Base-by-base conservation (phyloP, 1,140 invertebrate genomes). In the Catajapyx aquilonaris region DNA sequence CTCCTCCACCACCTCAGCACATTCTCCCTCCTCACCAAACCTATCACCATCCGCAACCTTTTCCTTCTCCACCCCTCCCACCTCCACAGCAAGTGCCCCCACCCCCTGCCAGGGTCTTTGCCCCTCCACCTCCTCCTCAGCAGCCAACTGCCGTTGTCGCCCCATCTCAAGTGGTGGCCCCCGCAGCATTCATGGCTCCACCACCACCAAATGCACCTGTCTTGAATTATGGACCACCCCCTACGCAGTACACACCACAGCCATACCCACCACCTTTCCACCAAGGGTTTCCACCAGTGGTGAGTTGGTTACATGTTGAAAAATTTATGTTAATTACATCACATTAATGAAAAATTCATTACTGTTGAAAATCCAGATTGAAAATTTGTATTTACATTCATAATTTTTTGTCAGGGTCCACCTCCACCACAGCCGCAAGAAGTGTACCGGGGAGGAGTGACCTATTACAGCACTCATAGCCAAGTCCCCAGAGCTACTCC, bases 381-480 rank as follows among this genome's bases (percentile, higher is more conserved):
- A 28, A 28, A 28, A n/a, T n/a, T 10, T 28, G 25, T 35, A 11
- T 7, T 7, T 16, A 34, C 11, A 7, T 7, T 10, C 32, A 18
- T 36, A 18, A 23, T 22, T 4, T 36, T 36, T 36, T 36, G 16
- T 11, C 5, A 52, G 32, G 50, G 51, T 35, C 50, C 49, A 10
- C 54, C 57, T 20, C 33, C 41, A 16, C 54, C 54, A 17, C 62
- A 58, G 16, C 64, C 65, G 1, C 62, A 61, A 44, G 67, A 69
- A 43, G 45, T 68, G 10, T 67, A 61, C 39, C 62, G 66, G 41
- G 65, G 64, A 25, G 68, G 67, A n/a, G 56, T 60, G 20, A 69
- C 65, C 21, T 71, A 70, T 55, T 69, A 51, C 56, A 65, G 45
- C 52, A 62, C 45, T 47, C 64, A 50, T 38, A 53, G 44, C 37